A percentile compares a stretch with the other conserved stretches of the same genome.
Conservation (phyloP, 2,888 invertebrate genomes). For the Cerastis rubricosa region DNA sequence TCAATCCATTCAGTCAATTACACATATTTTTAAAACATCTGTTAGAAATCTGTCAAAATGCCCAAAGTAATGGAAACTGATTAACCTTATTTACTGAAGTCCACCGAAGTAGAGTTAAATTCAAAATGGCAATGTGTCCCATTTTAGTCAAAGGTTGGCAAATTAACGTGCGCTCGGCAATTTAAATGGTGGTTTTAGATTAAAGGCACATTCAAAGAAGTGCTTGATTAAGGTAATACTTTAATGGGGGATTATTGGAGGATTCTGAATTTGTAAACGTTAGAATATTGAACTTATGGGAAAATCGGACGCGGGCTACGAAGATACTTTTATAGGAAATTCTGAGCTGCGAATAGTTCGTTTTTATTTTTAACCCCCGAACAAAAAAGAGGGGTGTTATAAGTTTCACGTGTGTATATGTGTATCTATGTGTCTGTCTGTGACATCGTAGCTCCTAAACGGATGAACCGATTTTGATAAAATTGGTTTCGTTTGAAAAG, state of each 20-base stretch:
- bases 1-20: not conserved
- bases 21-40: not conserved
- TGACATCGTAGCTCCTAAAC: too few species aligned
- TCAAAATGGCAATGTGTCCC: constrained; percentile 55
- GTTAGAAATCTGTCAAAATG: not conserved
- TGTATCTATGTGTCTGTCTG: too few species aligned
- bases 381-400: too few species aligned
- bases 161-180: constrained; percentile 67
- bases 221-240: constrained; percentile 51
- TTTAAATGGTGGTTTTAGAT: constrained; percentile 66
- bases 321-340: not conserved
- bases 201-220: constrained; percentile 63
- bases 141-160: constrained; percentile 62
- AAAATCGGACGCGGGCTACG: not conserved
- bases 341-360: not conserved
- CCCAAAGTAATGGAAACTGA: not conserved
- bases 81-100: constrained; percentile 24
- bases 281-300: not conserved
- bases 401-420: too few species aligned
- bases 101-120: constrained; percentile 2
- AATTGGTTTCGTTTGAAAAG: too few species aligned
- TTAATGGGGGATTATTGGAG: constrained; percentile 34
- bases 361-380: too few species aligned
- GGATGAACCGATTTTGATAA: too few species aligned
- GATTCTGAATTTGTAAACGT: constrained; percentile 22